Percentiles rank a stretch among this genome's conserved stretches.
Conservation (phyloP, 2,797 vertebrate species). For the Xenopus petersii region DNA sequence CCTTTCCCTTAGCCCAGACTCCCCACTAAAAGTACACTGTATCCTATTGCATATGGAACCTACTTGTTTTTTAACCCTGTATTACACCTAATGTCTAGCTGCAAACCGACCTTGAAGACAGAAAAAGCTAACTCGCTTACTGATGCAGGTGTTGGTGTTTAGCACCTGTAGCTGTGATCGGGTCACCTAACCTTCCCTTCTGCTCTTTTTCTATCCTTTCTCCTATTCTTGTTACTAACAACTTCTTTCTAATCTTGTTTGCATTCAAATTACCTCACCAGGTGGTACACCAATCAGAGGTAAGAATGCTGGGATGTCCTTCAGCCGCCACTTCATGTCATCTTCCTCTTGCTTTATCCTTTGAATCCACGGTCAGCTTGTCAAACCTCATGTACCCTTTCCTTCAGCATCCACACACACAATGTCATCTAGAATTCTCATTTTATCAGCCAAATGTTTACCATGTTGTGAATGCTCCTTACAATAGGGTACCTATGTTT, state of each 20-base stretch:
- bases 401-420: conserved; percentile 2
- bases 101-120: background rate
- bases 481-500: too few species aligned
- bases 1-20: background rate
- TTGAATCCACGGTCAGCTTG: conserved; percentile 51
- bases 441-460: background rate
- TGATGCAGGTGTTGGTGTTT: background rate
- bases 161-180: background rate
- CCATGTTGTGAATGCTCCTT: too few species aligned
- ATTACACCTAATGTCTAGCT: conserved; percentile 2
- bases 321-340: conserved; percentile 66
- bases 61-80: background rate
- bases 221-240: conserved; percentile 80
- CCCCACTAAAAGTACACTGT: background rate
- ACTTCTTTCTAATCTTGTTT: conserved; percentile 97
- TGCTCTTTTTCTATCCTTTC: conserved; percentile 1
- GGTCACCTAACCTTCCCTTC: background rate
- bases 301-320: conserved; percentile 92
- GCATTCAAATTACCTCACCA: conserved; percentile 98
- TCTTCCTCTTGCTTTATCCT: conserved; percentile 52
- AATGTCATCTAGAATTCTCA: background rate
- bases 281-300: conserved; percentile 99
- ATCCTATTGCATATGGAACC: background rate
- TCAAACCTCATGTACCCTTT: conserved; percentile 55
- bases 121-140: conserved; percentile 1